phyloP scores from a whole-genome alignment of 2,888 invertebrate species.

The Thelaira solivaga region DNA sequence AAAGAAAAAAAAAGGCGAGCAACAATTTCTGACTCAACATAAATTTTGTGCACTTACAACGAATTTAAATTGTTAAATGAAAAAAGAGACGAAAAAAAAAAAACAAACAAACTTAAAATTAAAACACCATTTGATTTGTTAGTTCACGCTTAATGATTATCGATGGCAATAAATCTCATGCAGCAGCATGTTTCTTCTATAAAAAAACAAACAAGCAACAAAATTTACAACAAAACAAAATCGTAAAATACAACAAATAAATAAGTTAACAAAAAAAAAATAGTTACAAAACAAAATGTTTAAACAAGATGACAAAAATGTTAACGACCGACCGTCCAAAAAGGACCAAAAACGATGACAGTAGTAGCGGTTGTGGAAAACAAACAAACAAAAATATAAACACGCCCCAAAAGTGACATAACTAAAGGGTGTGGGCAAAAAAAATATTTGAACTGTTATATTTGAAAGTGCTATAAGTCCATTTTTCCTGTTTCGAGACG shows the following conservation, averaged over 20 bases:
- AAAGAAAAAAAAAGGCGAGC: background rate
- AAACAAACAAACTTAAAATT: conserved; percentile 21
- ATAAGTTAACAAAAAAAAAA: conserved; percentile 17
- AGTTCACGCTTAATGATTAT: conserved; percentile 64
- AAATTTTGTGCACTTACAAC: conserved; percentile 40
- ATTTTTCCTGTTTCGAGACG: too few relatives aligned
- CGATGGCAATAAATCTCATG: conserved; percentile 64
- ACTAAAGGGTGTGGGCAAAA: conserved; percentile 1
- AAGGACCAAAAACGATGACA: conserved; percentile 56
- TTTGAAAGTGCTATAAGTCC: too few relatives aligned
- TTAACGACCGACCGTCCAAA: conserved; percentile 55
- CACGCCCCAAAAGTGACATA: conserved; percentile 44
- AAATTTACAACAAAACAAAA: conserved; percentile 45
- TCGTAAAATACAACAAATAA: conserved; percentile 42
- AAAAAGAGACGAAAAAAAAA: background rate
- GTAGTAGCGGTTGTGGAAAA: conserved; percentile 7
- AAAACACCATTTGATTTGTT: conserved; percentile 61
- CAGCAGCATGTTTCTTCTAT: conserved; percentile 55
- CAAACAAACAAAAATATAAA: conserved; percentile 33
- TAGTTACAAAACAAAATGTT: conserved; percentile 55
- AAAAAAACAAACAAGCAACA: conserved; percentile 42
- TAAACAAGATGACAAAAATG: conserved; percentile 61
- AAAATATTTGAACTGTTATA: too few relatives aligned
- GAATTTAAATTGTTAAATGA: conserved; percentile 30
- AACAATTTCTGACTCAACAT: conserved; percentile 26